A percentile compares a stretch with the other conserved stretches of the same genome.
Evolutionary conservation across 2,888 invertebrate species (phyloP).

Genomic region (Adelphocoris suturalis): DNA sequence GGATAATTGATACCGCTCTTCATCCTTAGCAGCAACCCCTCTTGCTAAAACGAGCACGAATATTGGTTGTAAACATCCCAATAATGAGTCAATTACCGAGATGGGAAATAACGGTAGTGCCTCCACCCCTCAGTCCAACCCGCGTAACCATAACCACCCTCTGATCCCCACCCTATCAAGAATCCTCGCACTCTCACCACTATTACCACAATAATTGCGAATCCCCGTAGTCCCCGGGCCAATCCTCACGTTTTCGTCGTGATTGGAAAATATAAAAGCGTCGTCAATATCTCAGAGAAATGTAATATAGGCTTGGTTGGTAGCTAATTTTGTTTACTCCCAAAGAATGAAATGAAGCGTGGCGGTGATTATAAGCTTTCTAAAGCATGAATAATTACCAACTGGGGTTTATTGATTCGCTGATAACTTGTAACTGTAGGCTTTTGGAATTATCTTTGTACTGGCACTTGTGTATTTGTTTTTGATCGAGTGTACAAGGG

Average conservation of each 20-base stretch:
- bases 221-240: neutral
- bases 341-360: neutral
- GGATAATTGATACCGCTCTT: neutral
- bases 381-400: no score
- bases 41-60: neutral
- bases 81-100: constrained; percentile 31
- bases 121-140: neutral
- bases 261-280: constrained; percentile 34
- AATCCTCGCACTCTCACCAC: constrained; percentile 28
- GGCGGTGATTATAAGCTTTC: no score
- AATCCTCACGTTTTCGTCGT: constrained; percentile 5
- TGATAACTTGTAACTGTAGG: no score
- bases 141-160: neutral
- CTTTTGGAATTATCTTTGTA: no score
- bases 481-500: no score
- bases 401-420: no score
- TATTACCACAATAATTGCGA: constrained; percentile 26
- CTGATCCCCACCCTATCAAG: neutral
- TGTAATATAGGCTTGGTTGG: neutral
- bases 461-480: no score
- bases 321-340: neutral
- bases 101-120: constrained; percentile 24
- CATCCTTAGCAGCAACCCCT: neutral
- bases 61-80: constrained; percentile 16
- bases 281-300: neutral